A percentile compares a stretch with the other conserved stretches of the same genome.
phyloP scores from a whole-genome alignment of 2,797 vertebrate species.

The Microchirus variegatus region DNA sequence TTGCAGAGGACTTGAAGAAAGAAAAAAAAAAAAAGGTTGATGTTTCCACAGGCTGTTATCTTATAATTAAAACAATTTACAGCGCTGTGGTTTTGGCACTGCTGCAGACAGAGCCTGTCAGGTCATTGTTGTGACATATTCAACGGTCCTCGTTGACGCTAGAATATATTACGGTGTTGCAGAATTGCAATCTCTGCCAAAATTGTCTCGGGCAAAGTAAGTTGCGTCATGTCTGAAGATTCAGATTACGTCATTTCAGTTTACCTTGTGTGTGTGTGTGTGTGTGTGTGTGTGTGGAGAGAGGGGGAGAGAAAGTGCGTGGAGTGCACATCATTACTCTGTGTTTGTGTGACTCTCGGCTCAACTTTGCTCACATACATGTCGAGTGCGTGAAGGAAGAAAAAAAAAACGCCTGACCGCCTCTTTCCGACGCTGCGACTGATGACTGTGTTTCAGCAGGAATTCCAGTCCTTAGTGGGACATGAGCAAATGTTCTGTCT shows the following conservation, averaged over 20 bases:
- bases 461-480: constrained; percentile 77
- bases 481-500: constrained; percentile 69
- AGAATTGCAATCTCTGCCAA: constrained; percentile 51
- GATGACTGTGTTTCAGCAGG: constrained; percentile 67
- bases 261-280: constrained; percentile 33
- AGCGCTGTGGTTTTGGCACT: constrained; percentile 61
- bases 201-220: constrained; percentile 48
- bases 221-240: constrained; percentile 40
- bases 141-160: constrained; percentile 56
- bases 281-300: constrained; percentile 11
- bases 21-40: no score
- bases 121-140: constrained; percentile 65
- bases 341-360: constrained; percentile 45
- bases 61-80: constrained; percentile 79
- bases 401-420: constrained; percentile 52
- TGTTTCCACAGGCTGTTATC: constrained; percentile 76
- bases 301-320: constrained; percentile 9
- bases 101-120: constrained; percentile 68
- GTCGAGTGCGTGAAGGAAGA: constrained; percentile 44
- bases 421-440: constrained; percentile 53
- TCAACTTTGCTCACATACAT: constrained; percentile 38
- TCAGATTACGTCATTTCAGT: constrained; percentile 57
- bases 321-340: constrained; percentile 41
- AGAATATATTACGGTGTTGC: constrained; percentile 54
- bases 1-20: constrained; percentile 70